Evolutionary conservation across 2,797 vertebrate genomes (phyloP).

Genomic region (Moxostoma hubbsi): DNA sequence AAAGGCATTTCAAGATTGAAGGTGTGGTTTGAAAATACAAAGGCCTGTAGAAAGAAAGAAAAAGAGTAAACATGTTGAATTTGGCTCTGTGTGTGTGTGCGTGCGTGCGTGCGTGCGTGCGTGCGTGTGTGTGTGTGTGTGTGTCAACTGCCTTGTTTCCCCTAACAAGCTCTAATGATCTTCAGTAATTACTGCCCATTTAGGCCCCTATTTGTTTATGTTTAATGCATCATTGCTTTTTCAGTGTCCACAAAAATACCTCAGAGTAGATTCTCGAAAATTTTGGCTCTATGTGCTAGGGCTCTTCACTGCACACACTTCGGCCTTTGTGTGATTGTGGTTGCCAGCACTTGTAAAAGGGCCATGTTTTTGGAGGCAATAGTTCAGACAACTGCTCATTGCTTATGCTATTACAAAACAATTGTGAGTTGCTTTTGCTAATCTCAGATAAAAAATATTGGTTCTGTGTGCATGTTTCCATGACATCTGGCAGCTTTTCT

Average conservation of each 20-base stretch:
- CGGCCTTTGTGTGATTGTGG: conserved; percentile 13
- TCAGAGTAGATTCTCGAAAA: conserved; percentile 30
- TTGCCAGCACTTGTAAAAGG: conserved; percentile 16
- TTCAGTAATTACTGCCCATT: conserved; percentile 46
- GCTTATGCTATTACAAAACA: neutral
- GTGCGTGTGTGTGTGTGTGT: no score
- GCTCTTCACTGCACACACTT: conserved; percentile 7
- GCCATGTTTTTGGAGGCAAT: conserved; percentile 5
- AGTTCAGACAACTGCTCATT: neutral
- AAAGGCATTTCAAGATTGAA: conserved; percentile 40
- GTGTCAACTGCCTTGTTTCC: conserved; percentile 36
- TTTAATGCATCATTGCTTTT: conserved; percentile 45
- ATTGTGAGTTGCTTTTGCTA: neutral
- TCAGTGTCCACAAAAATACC: conserved; percentile 31
- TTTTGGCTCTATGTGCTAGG: conserved; percentile 23
- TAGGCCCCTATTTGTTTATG: conserved; percentile 42
- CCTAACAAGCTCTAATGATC: conserved; percentile 53
- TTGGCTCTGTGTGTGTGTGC: conserved; percentile 23
- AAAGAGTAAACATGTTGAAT: conserved; percentile 8
- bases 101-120: neutral
- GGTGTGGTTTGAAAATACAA: conserved; percentile 22
- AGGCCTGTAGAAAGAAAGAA: neutral
- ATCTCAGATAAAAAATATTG: neutral
- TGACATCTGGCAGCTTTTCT: neutral
- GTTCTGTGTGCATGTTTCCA: neutral